Evolutionary conservation across 2,888 invertebrate species (phyloP).

Genomic region (Nephrotoma guestfalica): DNA sequence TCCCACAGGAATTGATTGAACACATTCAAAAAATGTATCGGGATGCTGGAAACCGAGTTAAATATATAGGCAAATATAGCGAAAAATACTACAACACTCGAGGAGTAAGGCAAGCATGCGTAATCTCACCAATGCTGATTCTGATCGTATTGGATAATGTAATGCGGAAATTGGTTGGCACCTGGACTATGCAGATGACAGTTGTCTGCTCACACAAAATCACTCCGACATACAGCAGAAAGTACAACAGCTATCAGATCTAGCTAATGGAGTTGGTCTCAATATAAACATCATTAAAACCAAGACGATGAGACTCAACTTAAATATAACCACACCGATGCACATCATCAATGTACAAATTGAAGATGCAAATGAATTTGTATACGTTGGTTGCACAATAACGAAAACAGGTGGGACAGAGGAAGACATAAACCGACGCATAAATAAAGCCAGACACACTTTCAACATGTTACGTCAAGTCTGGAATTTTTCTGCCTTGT

Average conservation of each 20-base stretch:
- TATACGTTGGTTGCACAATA: too few species aligned
- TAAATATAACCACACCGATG: too few species aligned
- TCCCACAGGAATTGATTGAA: not conserved
- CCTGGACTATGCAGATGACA: not conserved
- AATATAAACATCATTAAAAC: too few species aligned
- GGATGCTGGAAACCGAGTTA: not conserved
- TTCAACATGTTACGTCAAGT: too few species aligned
- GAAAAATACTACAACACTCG: not conserved
- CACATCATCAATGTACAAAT: too few species aligned
- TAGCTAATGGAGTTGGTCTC: not conserved
- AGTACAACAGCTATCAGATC: not conserved
- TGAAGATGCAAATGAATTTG: too few species aligned
- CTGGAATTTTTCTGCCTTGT: too few species aligned
- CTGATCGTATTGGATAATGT: not conserved
- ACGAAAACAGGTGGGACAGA: too few species aligned
- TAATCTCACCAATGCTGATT: not conserved
- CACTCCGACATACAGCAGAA: not conserved
- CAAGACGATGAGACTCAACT: too few species aligned
- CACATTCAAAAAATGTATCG: not conserved
- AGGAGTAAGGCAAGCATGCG: not conserved
- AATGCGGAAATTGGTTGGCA: not conserved
- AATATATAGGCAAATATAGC: not conserved
- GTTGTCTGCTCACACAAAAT: too few species aligned
- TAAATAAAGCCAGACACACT: too few species aligned
- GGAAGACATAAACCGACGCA: too few species aligned